A percentile compares a stretch with the other conserved stretches of the same genome.
Conservation (phyloP, 92 coral and sea anemone genomes). For the Actinernus sp. region DNA sequence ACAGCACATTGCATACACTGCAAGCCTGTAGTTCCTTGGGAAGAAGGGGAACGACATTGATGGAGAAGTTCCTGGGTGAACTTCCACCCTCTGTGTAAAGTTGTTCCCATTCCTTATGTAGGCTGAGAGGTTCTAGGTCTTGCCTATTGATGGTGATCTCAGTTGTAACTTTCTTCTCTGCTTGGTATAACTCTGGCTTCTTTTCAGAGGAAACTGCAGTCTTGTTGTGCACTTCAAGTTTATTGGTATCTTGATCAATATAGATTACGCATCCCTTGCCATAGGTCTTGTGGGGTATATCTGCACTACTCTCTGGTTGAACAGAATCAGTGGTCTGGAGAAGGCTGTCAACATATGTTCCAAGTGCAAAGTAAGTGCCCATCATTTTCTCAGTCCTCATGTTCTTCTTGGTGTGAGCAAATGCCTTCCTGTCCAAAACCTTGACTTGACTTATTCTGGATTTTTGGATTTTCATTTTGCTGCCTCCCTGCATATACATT, state of each 20-base stretch:
- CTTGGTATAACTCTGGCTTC: not conserved
- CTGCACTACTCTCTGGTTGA: no score
- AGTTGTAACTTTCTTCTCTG: constrained; percentile 29
- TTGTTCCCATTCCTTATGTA: constrained; percentile 36
- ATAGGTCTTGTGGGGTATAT: not conserved
- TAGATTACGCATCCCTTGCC: constrained; percentile 59
- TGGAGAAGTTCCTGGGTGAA: constrained; percentile 68
- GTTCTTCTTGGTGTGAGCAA: not conserved
- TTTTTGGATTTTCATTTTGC: no score
- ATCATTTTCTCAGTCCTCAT: not conserved
- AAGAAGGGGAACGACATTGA: constrained; percentile 39
- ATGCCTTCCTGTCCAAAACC: not conserved
- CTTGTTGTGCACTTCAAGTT: not conserved
- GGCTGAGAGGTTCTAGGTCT: constrained; percentile 26
- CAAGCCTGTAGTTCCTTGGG: constrained; percentile 5
- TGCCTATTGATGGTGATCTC: constrained; percentile 11
- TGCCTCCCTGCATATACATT: no score
- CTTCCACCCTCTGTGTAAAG: constrained; percentile 52
- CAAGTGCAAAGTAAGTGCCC: constrained; percentile 4
- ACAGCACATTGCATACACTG: constrained; percentile 17
- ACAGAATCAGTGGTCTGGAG: no score
- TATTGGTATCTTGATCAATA: constrained; percentile 16
- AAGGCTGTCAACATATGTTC: not conserved
- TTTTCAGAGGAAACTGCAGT: not conserved
- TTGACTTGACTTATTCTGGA: no score